Percentiles rank a stretch among this genome's conserved stretches.
These are phyloP conservation scores for Drosophila buzzatii DNA, from an alignment of 2,888 invertebrate genomes.

Conservation along the genomic window DNA sequence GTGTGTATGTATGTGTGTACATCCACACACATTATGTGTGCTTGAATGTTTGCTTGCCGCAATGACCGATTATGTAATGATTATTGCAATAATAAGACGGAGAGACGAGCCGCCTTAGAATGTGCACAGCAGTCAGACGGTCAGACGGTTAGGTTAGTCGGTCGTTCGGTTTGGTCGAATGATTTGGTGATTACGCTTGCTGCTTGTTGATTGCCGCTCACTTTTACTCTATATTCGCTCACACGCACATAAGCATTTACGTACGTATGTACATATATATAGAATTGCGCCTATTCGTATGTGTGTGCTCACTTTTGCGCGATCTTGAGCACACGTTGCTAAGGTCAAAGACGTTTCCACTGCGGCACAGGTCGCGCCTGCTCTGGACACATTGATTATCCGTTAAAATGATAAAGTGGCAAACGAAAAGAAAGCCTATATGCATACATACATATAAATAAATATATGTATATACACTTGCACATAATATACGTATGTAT, in stretches of 20 bases:
- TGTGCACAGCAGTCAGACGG: conserved; percentile 33
- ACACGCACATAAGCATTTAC: conserved; percentile 8
- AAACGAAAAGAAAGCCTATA: conserved; percentile 3
- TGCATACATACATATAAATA: neutral
- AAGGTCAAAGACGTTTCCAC: conserved; percentile 65
- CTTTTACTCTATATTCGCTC: conserved; percentile 32
- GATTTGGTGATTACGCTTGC: conserved; percentile 49
- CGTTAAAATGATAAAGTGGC: conserved; percentile 40
- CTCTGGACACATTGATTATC: conserved; percentile 49
- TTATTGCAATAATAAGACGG: conserved; percentile 58
- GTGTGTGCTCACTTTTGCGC: conserved; percentile 24
- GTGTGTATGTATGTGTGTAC: neutral
- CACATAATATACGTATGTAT: neutral
- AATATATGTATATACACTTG: too few species aligned
- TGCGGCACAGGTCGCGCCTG: conserved; percentile 29
- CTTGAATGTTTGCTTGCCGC: conserved; percentile 34
- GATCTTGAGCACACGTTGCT: conserved; percentile 67
- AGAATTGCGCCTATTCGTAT: neutral
- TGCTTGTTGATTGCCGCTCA: conserved; percentile 44
- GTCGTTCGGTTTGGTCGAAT: conserved; percentile 35
- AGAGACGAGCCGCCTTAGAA: conserved; percentile 40
- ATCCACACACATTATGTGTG: neutral
- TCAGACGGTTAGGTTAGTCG: conserved; percentile 11
- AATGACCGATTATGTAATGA: conserved; percentile 72
- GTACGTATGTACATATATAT: neutral